Base-by-base conservation (phyloP, 2,113 vertebrate genomes). In the Miniopterus natalensis region DNA sequence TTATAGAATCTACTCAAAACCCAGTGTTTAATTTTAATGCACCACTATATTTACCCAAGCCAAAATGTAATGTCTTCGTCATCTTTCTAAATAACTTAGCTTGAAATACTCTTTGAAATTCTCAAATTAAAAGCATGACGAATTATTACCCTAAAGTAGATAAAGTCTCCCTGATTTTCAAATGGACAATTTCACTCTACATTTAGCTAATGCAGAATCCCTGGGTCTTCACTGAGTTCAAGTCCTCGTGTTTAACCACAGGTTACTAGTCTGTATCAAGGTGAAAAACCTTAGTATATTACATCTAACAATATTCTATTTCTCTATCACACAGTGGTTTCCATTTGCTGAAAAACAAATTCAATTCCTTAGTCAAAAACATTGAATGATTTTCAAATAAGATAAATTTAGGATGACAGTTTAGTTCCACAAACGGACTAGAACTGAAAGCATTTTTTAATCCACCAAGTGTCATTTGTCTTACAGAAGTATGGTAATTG, bases 21-120 rank as follows among this genome's bases (percentile, higher is more conserved):
- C n/a, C 71, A 81, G 47, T 78, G 88, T 97, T 96, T 97, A 95
- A 97, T 96, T 97, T 96, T 94, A 97, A 95, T 87, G 66, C 92
- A 93, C 73, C 90, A 94, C 90, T 97, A 92, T 95, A 95, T 97
- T 96, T 97, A 97, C 77, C 90, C 92, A 96, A 94, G 93, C 88
- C 93, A 95, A 97, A 97, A 95, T 96, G 49, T 95, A 97, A 95
- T 94, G 95, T 90, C 75, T 84, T 88, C 55, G 66, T 95, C 90
- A 95, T 97, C 94, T 90, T 96, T 96, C 90, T 94, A 96, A 97
- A 96, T 97, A 93, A 89, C 88, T 96, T 80, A 73, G 77, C 84
- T 96, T 88, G 17, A 95, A 96, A 95, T 94, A 88, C 74, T 93
- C 73, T 94, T 94, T 89, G 81, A 92, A 91, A 81, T 88, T 93